These are phyloP conservation scores for Electrophaes corylata DNA, from an alignment of 2,888 invertebrate genomes.

Conservation along the genomic window DNA sequence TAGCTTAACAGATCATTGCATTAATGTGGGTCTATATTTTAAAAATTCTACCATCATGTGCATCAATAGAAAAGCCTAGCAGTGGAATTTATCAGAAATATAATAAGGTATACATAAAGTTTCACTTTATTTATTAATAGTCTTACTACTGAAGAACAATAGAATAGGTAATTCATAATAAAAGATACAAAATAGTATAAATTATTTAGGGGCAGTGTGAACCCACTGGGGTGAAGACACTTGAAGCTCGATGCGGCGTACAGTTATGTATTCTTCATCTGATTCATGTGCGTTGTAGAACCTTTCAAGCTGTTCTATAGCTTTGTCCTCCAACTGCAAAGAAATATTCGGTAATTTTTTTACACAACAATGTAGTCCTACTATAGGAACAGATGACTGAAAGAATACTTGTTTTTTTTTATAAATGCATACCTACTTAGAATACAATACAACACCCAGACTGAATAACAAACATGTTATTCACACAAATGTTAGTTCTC, in stretches of 20 bases:
- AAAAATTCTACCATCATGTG: no score
- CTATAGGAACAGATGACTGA: no score
- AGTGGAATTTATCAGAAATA: no score
- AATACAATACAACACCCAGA: no score
- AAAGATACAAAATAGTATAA: constrained; percentile 39
- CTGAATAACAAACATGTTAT: no score
- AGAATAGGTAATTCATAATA: constrained; percentile 9
- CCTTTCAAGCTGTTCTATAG: constrained; percentile 90
- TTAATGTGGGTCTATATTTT: no score
- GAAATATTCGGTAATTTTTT: background rate
- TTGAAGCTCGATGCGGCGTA: constrained; percentile 85
- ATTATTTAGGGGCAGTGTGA: constrained; percentile 71
- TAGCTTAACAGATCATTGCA: no score
- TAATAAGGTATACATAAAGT: background rate
- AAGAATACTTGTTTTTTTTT: no score
- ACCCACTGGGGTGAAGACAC: constrained; percentile 86
- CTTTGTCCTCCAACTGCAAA: constrained; percentile 91
- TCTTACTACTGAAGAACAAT: constrained; percentile 15
- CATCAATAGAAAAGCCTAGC: no score
- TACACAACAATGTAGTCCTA: no score
- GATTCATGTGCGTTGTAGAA: constrained; percentile 89
- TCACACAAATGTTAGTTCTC: no score
- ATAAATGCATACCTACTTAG: no score
- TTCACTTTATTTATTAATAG: constrained; percentile 30
- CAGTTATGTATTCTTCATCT: constrained; percentile 89